phyloP scores from a whole-genome alignment of 1,140 invertebrate genomes.

The Camponotus vicinus region DNA sequence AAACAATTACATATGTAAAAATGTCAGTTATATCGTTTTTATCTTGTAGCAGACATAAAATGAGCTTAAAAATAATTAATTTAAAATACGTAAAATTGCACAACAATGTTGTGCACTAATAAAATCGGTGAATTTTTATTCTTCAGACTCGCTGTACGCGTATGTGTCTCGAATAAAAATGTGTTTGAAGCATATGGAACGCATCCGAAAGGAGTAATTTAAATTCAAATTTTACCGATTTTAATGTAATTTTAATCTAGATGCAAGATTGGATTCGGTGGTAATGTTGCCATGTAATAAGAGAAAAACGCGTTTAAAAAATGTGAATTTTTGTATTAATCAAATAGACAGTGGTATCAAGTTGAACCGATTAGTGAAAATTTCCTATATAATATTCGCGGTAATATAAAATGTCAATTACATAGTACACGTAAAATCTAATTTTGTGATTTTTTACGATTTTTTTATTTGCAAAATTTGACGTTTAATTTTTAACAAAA shows the following conservation, averaged over 20 bases:
- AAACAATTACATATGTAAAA: background rate
- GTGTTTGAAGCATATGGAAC: constrained; percentile 32
- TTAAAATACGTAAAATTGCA: background rate
- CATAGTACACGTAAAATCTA: background rate
- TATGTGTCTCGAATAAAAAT: constrained; percentile 34
- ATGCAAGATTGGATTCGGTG: constrained; percentile 36
- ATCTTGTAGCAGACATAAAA: background rate
- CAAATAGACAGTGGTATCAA: background rate
- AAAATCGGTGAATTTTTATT: constrained; percentile 26
- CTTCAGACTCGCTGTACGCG: background rate
- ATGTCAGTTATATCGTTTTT: background rate
- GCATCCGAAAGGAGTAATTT: constrained; percentile 48
- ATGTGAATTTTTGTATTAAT: constrained; percentile 40
- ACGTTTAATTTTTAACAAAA: background rate
- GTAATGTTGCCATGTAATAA: constrained; percentile 18
- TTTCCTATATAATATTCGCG: background rate
- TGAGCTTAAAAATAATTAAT: constrained; percentile 17
- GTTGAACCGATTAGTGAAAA: background rate
- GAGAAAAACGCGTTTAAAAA: constrained; percentile 38
- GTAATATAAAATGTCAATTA: background rate
- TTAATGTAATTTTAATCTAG: constrained; percentile 56
- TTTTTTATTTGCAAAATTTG: background rate
- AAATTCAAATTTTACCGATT: constrained; percentile 56
- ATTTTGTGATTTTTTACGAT: background rate
- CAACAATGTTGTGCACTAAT: background rate